Evolutionary conservation across 1,140 invertebrate genomes (phyloP).

Genomic region (Cydia strobilella): DNA sequence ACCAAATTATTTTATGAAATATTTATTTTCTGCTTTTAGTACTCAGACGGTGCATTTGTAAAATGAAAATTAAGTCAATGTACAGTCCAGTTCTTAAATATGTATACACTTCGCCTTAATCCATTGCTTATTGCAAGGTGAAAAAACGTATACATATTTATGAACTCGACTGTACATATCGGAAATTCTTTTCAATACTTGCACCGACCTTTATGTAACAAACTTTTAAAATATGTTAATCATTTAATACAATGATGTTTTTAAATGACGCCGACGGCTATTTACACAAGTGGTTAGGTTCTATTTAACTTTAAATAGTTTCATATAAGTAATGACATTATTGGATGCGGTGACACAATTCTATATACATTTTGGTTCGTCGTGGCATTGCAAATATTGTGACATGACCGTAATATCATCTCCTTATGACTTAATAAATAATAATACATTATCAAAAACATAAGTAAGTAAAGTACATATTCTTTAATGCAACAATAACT

Average conservation of each 20-base stretch:
- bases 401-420: not conserved
- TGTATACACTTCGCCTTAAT: no score
- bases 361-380: not conserved
- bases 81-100: no score
- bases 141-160: no score
- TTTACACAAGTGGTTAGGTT: constrained; percentile 4
- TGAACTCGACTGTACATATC: not conserved
- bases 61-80: no score
- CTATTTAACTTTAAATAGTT: not conserved
- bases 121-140: no score
- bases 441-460: no score
- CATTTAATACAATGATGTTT: constrained; percentile 19
- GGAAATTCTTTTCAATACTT: not conserved
- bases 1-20: no score
- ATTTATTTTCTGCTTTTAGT: no score
- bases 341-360: not conserved
- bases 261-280: constrained; percentile 8
- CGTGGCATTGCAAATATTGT: not conserved
- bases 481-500: no score
- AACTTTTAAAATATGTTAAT: constrained; percentile 20
- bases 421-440: not conserved
- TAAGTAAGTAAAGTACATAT: no score
- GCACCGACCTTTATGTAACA: not conserved
- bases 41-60: no score
- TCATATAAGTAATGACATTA: not conserved